Evolutionary conservation across 2,888 invertebrate genomes (phyloP).

Genomic region (Melinaea menophilus): DNA sequence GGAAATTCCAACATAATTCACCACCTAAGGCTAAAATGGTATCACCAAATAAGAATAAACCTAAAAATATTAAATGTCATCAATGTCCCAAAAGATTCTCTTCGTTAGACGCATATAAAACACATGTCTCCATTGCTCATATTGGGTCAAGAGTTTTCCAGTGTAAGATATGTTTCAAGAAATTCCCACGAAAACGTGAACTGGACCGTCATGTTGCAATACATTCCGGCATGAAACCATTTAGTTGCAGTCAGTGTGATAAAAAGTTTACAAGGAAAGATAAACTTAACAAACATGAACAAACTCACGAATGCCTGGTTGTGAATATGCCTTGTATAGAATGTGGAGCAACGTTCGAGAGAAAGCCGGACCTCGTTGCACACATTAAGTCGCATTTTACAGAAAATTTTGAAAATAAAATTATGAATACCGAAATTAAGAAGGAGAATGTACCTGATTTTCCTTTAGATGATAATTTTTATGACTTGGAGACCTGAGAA

Average conservation of each 20-base stretch:
- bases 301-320: conserved; percentile 80
- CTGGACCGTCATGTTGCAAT: conserved; percentile 82
- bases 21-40: conserved; percentile 55
- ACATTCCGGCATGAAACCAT: conserved; percentile 83
- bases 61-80: conserved; percentile 74
- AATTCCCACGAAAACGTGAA: conserved; percentile 83
- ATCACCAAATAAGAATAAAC: conserved; percentile 59
- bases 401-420: conserved; percentile 69
- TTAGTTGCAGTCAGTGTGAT: conserved; percentile 82
- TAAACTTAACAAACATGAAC: conserved; percentile 82
- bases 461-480: conserved; percentile 60
- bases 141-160: conserved; percentile 77
- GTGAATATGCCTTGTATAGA: conserved; percentile 80
- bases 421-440: conserved; percentile 55
- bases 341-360: conserved; percentile 79
- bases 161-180: conserved; percentile 82
- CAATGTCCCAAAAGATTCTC: conserved; percentile 73
- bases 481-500: conserved; percentile 65
- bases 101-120: conserved; percentile 72
- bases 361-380: conserved; percentile 77
- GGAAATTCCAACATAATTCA: conserved; percentile 50
- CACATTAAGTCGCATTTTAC: conserved; percentile 79
- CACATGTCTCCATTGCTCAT: conserved; percentile 74
- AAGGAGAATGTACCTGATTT: conserved; percentile 63
- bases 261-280: conserved; percentile 83